Evolutionary conservation across 2,113 vertebrate genomes (phyloP).

Genomic region (Plotosus lineatus): DNA sequence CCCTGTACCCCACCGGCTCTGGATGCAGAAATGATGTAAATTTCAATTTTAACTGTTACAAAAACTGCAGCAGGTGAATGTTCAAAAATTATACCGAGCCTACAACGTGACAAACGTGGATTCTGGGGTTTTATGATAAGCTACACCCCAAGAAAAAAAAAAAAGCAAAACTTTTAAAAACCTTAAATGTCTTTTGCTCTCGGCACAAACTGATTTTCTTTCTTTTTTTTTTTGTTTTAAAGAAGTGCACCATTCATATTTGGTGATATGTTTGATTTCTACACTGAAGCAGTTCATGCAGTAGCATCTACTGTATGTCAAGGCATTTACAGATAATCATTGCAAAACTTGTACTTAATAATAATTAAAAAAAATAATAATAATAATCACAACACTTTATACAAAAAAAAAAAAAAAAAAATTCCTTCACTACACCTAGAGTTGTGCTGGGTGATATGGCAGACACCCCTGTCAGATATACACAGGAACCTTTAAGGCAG

Average conservation of each 20-base stretch:
- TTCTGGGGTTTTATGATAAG: not conserved
- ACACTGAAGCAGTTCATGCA: conserved; percentile 24
- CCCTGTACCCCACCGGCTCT: not conserved
- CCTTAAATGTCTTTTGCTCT: not conserved
- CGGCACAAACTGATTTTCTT: conserved; percentile 4
- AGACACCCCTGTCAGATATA: conserved; percentile 56
- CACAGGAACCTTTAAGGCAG: conserved; percentile 49
- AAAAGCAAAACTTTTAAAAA: conserved; percentile 8
- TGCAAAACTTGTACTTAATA: conserved; percentile 25
- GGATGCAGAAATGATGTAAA: too few species aligned
- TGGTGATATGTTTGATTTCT: not conserved
- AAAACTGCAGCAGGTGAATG: not conserved
- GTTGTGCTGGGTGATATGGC: conserved; percentile 69
- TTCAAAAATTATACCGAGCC: not conserved
- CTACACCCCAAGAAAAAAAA: not conserved
- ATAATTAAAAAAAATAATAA: conserved; percentile 32
- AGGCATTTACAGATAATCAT: conserved; percentile 33
- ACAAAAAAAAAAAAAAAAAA: conserved; percentile 74
- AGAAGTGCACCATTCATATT: not conserved
- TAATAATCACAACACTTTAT: conserved; percentile 64
- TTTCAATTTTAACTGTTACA: not conserved
- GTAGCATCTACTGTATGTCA: conserved; percentile 10
- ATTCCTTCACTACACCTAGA: conserved; percentile 34
- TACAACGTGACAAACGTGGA: not conserved
- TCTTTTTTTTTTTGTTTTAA: not conserved